Evolutionary conservation across 2,113 vertebrate genomes (phyloP).

Genomic region (Aegotheles bennettii): DNA sequence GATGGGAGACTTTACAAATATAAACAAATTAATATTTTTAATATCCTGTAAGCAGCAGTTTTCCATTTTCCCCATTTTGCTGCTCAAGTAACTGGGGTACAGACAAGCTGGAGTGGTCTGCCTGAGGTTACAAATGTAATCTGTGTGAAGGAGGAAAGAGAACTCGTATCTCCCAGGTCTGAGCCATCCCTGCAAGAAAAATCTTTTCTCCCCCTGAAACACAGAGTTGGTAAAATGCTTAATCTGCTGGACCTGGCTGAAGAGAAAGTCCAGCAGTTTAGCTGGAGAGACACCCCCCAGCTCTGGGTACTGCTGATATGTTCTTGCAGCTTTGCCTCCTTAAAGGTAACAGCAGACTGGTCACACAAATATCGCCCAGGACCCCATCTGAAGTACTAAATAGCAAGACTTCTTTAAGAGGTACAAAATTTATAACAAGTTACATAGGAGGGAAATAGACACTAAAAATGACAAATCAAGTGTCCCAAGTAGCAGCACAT

Average conservation of each 20-base stretch:
- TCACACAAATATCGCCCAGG: not conserved
- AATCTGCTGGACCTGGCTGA: not conserved
- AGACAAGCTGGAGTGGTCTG: conserved; percentile 20
- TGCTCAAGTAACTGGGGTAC: conserved; percentile 24
- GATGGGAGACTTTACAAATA: not conserved
- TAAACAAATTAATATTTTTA: not conserved
- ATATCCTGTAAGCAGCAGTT: not conserved
- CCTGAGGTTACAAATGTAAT: conserved; percentile 56
- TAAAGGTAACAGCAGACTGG: not conserved
- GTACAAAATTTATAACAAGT: conserved; percentile 30
- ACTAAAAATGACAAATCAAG: conserved; percentile 10
- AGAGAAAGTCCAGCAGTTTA: not conserved
- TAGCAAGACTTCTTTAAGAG: conserved; percentile 36
- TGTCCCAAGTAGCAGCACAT: not conserved
- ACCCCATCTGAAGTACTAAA: not conserved
- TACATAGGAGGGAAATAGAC: conserved; percentile 7
- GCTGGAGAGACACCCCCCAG: not conserved
- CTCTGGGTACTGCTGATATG: not conserved
- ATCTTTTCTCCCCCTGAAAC: not conserved
- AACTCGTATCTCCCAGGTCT: not conserved
- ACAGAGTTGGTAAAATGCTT: not conserved
- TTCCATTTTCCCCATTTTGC: not conserved
- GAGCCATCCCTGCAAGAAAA: not conserved
- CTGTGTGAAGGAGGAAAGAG: conserved; percentile 14
- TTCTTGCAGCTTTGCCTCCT: not conserved